Base-by-base conservation (phyloP, 2,797 vertebrate species). In the Acridotheres tristis region DNA sequence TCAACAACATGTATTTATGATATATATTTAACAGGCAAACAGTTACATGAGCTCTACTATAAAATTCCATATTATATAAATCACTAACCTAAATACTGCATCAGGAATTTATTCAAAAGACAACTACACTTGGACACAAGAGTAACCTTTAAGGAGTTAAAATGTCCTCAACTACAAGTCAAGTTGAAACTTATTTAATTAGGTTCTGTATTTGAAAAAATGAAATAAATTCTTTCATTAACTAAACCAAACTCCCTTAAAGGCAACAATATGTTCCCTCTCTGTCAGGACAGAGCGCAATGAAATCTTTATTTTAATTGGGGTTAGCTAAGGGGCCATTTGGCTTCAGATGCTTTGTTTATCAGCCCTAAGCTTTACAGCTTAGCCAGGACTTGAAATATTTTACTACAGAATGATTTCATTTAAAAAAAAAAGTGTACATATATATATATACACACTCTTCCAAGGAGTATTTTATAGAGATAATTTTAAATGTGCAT, bases 261-360 rank as follows among this genome's bases (percentile, higher is more conserved):
- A 98, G 98, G 98, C 98, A 98, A 98, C 97, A 98, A 98, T 98
- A 98, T 98, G 98, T 97, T 98, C 97, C 97, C 87, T 97, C 97
- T 97, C 97, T 98, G 97, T 97, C 97, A 98, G 97, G 97, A 98
- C 97, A 98, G 97, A 98, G 97, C 88, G 96, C 96, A 98, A 97
- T 96, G 97, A 98, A 98, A 97, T 97, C 97, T 98, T 97, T 97
- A 97, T 97, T 98, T 98, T 98, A 98, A 98, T 98, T 98, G 98
- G 97, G 97, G 98, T 98, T 98, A 98, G 97, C 97, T 97, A 96
- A 96, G 94, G 97, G 98, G 97, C 97, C 97, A 97, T 97, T 97
- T 97, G 97, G 97, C 97, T 98, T 98, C 97, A 94, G 95, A 97
- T 92, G 96, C 96, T 98, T 97, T 98, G 97, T 98, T 98, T 98